These are phyloP conservation scores for Actinernus sp. DNA, from an alignment of 92 coral and sea anemone species.

Conservation along the genomic window DNA sequence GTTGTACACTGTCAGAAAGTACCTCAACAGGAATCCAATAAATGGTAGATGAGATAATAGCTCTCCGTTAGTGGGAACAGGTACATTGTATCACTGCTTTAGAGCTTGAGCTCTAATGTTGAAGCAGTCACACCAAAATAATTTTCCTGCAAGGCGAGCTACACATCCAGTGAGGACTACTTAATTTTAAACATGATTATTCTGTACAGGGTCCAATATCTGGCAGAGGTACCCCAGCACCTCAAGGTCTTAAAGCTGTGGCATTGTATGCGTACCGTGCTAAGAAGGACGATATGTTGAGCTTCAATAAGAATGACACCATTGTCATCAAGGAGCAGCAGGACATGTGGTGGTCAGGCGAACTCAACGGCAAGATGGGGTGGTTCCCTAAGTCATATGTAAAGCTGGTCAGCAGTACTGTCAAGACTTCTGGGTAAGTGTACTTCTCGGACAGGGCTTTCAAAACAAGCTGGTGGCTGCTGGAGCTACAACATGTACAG, in stretches of 20 bases:
- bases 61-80: too few species aligned
- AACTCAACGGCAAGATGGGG: constrained; percentile 85
- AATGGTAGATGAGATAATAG: too few species aligned
- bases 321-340: constrained; percentile 87
- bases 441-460: too few species aligned
- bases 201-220: constrained; percentile 53
- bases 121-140: too few species aligned
- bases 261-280: constrained; percentile 92
- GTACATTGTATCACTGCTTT: too few species aligned
- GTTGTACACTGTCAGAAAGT: too few species aligned
- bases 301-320: constrained; percentile 88
- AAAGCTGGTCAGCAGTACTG: constrained; percentile 48
- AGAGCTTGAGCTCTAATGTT: too few species aligned
- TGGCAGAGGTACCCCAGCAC: constrained; percentile 53
- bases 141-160: too few species aligned
- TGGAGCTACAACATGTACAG: too few species aligned
- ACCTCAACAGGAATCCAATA: too few species aligned
- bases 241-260: constrained; percentile 78
- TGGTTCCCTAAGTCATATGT: constrained; percentile 90
- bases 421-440: constrained; percentile 61
- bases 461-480: too few species aligned
- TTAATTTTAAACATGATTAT: background rate
- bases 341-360: constrained; percentile 98
- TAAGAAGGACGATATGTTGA: constrained; percentile 81
- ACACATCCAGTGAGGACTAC: too few species aligned